These are phyloP conservation scores for Limnephilus auricula DNA, from an alignment of 2,888 invertebrate species.

Conservation along the genomic window DNA sequence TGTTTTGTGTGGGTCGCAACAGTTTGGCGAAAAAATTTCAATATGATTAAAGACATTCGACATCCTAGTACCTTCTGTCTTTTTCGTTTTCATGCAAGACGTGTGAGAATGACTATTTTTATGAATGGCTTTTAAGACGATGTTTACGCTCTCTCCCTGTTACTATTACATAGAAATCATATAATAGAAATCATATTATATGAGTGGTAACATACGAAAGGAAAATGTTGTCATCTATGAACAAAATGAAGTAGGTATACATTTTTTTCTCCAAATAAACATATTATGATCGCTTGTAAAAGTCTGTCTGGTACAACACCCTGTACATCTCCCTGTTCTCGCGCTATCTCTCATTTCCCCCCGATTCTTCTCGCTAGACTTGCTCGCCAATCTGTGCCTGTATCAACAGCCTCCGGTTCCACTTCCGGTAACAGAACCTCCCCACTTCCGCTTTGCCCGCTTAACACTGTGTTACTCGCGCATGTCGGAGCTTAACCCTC, in stretches of 20 bases:
- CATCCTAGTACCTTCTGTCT: too few relatives aligned
- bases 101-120: too few relatives aligned
- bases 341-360: neutral
- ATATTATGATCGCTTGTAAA: neutral
- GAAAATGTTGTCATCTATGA: neutral
- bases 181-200: too few relatives aligned
- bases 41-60: too few relatives aligned
- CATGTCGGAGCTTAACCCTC: constrained; percentile 3
- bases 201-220: too few relatives aligned
- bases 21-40: too few relatives aligned
- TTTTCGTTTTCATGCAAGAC: too few relatives aligned
- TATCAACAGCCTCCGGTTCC: constrained; percentile 28
- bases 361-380: constrained; percentile 13
- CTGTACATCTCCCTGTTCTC: neutral
- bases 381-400: constrained; percentile 14
- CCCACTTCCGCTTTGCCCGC: constrained; percentile 24
- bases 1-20: too few relatives aligned
- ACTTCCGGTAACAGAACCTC: constrained; percentile 11
- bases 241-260: neutral
- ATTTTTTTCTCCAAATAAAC: neutral
- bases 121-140: too few relatives aligned
- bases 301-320: neutral
- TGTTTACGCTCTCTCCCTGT: neutral
- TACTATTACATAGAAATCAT: too few relatives aligned
- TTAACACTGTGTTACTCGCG: constrained; percentile 14